Percentiles rank a stretch among this genome's conserved stretches.
Conservation (phyloP, 2,113 vertebrate genomes). For the Raphicerus campestris region DNA sequence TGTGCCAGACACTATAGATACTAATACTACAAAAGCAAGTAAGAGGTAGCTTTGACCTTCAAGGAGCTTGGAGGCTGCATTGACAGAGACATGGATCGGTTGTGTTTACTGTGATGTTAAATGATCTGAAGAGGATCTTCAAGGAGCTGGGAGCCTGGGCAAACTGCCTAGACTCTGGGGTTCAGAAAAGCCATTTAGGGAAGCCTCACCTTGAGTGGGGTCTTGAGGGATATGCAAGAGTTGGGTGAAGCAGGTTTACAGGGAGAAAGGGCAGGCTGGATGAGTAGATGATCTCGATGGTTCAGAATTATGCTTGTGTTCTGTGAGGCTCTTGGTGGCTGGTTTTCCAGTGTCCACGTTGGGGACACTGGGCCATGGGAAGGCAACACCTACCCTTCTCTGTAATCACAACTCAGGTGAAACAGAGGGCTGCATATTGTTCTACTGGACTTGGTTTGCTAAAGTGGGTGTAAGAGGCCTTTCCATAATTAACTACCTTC, state of each 20-base stretch:
- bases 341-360: fast-evolving
- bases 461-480: background rate
- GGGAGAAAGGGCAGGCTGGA: background rate
- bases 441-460: background rate
- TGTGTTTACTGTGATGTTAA: background rate
- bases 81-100: background rate
- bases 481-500: background rate
- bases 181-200: background rate
- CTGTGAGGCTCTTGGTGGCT: background rate
- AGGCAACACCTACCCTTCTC: too few species aligned
- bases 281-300: background rate
- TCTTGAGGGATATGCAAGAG: background rate
- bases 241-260: background rate
- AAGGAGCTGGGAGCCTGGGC: background rate
- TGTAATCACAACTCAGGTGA: background rate
- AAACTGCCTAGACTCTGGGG: background rate
- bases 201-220: background rate
- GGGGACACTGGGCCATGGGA: background rate
- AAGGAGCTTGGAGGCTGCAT: background rate
- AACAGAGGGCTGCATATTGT: background rate
- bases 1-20: background rate
- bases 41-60: background rate
- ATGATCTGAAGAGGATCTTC: background rate
- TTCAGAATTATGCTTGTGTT: background rate
- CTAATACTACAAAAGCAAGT: background rate